Evolutionary conservation across 2,888 invertebrate species (phyloP).

Genomic region (Drosophila borborema): DNA sequence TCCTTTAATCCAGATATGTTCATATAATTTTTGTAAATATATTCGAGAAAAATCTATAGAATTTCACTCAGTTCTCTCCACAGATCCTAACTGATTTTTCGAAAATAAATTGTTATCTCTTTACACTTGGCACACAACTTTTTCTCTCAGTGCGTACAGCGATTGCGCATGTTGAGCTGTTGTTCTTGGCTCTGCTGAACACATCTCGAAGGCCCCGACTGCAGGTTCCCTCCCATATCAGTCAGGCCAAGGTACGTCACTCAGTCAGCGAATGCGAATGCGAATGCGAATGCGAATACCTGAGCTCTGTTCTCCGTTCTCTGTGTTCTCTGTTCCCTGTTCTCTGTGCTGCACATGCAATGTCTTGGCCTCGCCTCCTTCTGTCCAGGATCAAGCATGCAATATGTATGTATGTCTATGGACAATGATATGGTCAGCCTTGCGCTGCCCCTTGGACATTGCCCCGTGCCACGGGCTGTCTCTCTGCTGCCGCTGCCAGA

Average conservation of each 20-base stretch:
- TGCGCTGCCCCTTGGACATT: not conserved
- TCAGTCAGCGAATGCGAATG: slow-evolving; percentile 62
- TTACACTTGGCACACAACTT: not conserved
- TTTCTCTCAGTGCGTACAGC: slow-evolving; percentile 34
- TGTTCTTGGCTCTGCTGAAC: slow-evolving; percentile 22
- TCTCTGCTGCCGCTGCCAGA: slow-evolving; percentile 2
- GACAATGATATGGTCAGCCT: slow-evolving; percentile 20
- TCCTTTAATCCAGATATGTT: not conserved
- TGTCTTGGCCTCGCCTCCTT: slow-evolving; percentile 62
- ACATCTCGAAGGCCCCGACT: slow-evolving; percentile 26
- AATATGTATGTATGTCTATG: slow-evolving; percentile 48
- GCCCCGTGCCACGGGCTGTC: not conserved
- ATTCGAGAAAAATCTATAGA: not conserved
- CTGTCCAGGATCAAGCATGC: slow-evolving; percentile 80
- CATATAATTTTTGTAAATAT: not conserved
- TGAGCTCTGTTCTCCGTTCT: slow-evolving; percentile 7
- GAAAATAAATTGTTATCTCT: not conserved
- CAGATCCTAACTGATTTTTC: not conserved
- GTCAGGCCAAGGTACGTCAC: slow-evolving; percentile 75
- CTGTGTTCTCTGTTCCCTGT: slow-evolving; percentile 17
- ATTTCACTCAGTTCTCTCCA: not conserved
- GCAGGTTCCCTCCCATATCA: slow-evolving; percentile 74
- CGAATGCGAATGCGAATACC: slow-evolving; percentile 33
- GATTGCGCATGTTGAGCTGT: slow-evolving; percentile 30
- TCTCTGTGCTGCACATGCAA: slow-evolving; percentile 64